Base-by-base conservation (phyloP, 2,797 vertebrate species). In the Limnodromus scolopaceus region DNA sequence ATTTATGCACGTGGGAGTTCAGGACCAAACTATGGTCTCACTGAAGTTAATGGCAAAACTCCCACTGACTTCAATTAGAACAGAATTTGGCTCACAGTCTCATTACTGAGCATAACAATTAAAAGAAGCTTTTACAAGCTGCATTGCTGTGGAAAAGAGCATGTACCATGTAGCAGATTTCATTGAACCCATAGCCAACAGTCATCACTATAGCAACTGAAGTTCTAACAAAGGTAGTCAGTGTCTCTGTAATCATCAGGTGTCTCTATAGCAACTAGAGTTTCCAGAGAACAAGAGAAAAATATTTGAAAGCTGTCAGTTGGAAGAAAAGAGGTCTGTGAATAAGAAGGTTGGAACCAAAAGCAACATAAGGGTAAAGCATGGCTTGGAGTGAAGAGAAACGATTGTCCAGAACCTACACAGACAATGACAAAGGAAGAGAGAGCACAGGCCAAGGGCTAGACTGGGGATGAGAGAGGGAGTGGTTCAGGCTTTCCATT, bases 211-310 rank as follows among this genome's bases (percentile, higher is more conserved):
- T 98, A 95, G 98, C 97, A 98, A 98, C 98, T 70, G 28, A 95
- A 86, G 82, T 86, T 91, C 96, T 96, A 95, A 87, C 96, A 98
- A 97, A 98, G 97, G 96, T 97, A 98, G 98, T 97, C 93, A 69
- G 89, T 93, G 94, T 97, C 97, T 97, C 94, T 85, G 85, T 93
- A 97, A 97, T 97, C 92, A 92, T 97, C 97, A 98, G 97, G 96
- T 95, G 96, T 98, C 98, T 97, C 98, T 97, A 98, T 98, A 98
- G 98, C 97, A 98, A 98, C 98, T 84, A 88, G 87, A 97, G 93
- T 96, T 97, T 96, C 95, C 94, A 96, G 78, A 97, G 98, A 97
- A 97, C 76, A 95, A 97, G 95, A 95, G 93, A 61, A 88, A 97
- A 96, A 96, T 91, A 93, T 93, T 83, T 93, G 95, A 92, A 93